Percentiles rank a stretch among this genome's conserved stretches.
Conservation (phyloP, 2,797 vertebrate species). For the Mareca strepera region DNA sequence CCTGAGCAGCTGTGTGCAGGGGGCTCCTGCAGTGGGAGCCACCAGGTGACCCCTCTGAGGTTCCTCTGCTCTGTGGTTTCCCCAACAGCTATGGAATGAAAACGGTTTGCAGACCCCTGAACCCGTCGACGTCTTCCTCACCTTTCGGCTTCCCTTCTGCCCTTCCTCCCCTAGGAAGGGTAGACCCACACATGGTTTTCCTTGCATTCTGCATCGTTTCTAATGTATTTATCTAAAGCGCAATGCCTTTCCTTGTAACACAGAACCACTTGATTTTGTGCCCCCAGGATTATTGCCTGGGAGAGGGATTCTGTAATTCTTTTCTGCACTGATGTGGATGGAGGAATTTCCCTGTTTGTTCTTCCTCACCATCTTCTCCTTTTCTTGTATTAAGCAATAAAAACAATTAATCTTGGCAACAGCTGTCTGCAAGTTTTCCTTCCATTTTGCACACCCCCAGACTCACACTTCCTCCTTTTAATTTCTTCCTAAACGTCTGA, state of each 20-base stretch:
- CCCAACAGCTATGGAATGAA: neutral
- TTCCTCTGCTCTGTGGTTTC: neutral
- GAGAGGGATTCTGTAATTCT: neutral
- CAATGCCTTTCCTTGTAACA: neutral
- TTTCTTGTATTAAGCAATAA: neutral
- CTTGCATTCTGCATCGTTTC: fast-evolving
- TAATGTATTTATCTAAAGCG: neutral
- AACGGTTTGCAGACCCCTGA: neutral
- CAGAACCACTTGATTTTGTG: neutral
- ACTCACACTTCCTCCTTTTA: fast-evolving
- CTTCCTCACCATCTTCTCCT: neutral
- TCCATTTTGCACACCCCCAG: neutral
- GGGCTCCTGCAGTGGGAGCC: fast-evolving
- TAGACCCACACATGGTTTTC: neutral
- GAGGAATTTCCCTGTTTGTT: neutral
- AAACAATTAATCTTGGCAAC: neutral
- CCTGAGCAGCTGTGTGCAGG: neutral
- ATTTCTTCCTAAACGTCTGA: neutral
- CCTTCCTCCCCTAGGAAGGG: neutral
- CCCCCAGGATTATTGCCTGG: constrained; percentile 1
- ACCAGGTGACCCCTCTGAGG: neutral
- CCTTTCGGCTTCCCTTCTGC: neutral
- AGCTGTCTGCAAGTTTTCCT: neutral
- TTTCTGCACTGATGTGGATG: neutral
- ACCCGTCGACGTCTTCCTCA: neutral